Evolutionary conservation across 2,797 vertebrate genomes (phyloP), one percentile per base, ranked within the genome.

Genomic region (Lagodon rhomboides): DNA sequence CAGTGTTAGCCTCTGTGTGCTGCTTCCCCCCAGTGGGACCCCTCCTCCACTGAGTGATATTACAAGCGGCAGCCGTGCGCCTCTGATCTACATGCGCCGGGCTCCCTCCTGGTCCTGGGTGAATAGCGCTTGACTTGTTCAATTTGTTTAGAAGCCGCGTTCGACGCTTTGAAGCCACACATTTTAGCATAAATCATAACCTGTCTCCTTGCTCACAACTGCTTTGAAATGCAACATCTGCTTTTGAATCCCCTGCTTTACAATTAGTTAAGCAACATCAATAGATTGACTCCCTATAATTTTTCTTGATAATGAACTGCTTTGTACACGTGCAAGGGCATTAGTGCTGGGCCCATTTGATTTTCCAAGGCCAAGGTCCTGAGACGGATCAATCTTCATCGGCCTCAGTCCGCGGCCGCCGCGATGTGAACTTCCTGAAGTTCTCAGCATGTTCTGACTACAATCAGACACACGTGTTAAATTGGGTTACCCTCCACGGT

Each of bases 121-220:
- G 96, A 95, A 95, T 96, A 95, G 94, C 91, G 93, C 92, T 95
- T 97, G 96, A 96, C 96, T 96, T 96, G 95, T 97, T 96, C 96
- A 97, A 97, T 97, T 97, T 97, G 96, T 97, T 96, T 94, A 93
- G 92, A 95, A 94, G 94, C 92, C 88, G 89, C 95, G 93, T 93
- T 95, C 88, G 75, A 86, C 20, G 92, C 96, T 97, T 97, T 97
- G 96, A 97, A 96, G 96, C 94, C 94, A 94, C 91, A 90, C 95
- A 93, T 95, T 95, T 97, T 96, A 96, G 96, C 96, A 97, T 97
- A 96, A 95, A 96, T 96, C 95, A 97, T 96, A 96, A 95, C 95
- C 94, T 95, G 94, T 95, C 95, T 96, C 92, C 94, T 93, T 90
- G 91, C 93, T 91, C 93, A 92, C 94, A 87, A 94, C 91, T 89